These are phyloP conservation scores for Cyprinodon variegatus DNA, from an alignment of 2,113 vertebrate species.

Conservation along the genomic window DNA sequence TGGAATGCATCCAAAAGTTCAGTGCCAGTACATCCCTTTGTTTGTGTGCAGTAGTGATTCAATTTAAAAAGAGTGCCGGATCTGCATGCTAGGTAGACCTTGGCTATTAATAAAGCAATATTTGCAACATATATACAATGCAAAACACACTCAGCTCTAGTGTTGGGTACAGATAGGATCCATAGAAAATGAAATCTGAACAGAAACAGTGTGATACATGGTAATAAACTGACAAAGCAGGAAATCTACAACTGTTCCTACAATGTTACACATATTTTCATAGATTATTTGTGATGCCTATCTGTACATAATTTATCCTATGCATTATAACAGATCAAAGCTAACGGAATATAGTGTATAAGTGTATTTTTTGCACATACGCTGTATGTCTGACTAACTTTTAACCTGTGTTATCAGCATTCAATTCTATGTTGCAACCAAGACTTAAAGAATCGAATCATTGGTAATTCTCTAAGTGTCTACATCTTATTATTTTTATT, in stretches of 20 bases:
- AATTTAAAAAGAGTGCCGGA: conserved; percentile 52
- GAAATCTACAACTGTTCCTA: conserved; percentile 10
- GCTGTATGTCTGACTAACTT: too few species aligned
- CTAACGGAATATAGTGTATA: too few species aligned
- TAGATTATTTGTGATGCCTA: conserved; percentile 4
- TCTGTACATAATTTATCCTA: background rate
- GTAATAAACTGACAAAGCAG: conserved; percentile 6
- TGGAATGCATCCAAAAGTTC: conserved; percentile 67
- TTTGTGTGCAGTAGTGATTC: conserved; percentile 57
- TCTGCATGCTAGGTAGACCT: conserved; percentile 45
- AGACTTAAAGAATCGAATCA: too few species aligned
- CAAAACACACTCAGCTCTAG: conserved; percentile 4
- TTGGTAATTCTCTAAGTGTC: too few species aligned
- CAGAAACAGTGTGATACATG: background rate
- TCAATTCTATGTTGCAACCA: too few species aligned
- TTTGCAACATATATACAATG: too few species aligned
- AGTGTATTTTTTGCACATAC: too few species aligned
- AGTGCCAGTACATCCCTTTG: conserved; percentile 43
- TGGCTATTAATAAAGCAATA: conserved; percentile 41
- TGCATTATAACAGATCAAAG: too few species aligned
- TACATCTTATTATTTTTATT: too few species aligned
- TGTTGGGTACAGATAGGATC: conserved; percentile 12
- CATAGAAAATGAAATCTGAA: conserved; percentile 15
- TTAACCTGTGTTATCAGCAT: too few species aligned
- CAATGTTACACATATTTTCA: conserved; percentile 1